phyloP scores from a whole-genome alignment of 2,888 invertebrate genomes.

The Byasa hedistus region DNA sequence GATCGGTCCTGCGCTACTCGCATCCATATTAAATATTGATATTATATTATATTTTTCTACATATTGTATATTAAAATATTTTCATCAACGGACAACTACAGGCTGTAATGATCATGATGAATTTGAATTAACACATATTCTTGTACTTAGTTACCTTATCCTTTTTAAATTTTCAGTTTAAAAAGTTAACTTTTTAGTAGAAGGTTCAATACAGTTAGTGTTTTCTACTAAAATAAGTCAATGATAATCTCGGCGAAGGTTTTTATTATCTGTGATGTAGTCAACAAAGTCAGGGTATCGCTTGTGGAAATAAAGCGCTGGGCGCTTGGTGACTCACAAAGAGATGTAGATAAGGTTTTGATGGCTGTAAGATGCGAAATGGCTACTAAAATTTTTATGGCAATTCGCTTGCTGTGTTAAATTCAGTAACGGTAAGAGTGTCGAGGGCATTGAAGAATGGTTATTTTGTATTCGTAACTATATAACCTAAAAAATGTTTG shows the following conservation, averaged over 20 bases:
- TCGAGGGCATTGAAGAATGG: constrained; percentile 17
- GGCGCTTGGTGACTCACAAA: constrained; percentile 44
- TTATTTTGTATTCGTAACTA: background rate
- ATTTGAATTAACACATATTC: too few species aligned
- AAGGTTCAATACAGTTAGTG: too few species aligned
- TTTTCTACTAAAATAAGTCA: background rate
- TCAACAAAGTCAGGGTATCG: constrained; percentile 16
- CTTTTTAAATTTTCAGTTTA: too few species aligned
- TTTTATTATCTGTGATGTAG: constrained; percentile 21
- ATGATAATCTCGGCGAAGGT: constrained; percentile 1
- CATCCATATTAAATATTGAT: too few species aligned
- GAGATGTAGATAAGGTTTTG: constrained; percentile 51
- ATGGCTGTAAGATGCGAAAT: constrained; percentile 47
- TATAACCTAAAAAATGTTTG: background rate
- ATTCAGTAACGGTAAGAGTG: constrained; percentile 40
- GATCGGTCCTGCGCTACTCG: too few species aligned
- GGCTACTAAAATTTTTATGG: constrained; percentile 60
- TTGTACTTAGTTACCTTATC: too few species aligned
- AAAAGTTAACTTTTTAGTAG: too few species aligned
- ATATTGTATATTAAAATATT: too few species aligned
- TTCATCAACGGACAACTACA: too few species aligned
- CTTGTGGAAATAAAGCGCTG: constrained; percentile 31
- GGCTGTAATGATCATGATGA: too few species aligned
- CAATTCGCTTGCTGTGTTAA: constrained; percentile 33
- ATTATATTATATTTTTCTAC: too few species aligned